Base-by-base conservation (phyloP, 2,797 vertebrate species). In the Melopsittacus undulatus region DNA sequence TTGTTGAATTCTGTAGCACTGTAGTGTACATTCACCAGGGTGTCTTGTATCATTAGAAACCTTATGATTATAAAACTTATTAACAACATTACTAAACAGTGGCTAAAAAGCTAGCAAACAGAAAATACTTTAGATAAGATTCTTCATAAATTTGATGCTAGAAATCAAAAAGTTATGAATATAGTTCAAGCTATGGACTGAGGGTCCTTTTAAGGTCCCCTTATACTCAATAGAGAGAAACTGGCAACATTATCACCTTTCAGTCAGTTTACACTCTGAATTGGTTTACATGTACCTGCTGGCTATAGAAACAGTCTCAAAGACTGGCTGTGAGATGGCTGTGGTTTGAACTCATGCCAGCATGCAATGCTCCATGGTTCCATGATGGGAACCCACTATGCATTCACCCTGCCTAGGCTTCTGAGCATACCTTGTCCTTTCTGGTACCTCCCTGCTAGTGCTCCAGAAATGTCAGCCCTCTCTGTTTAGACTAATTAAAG, bases 301-400 rank as follows among this genome's bases (percentile, higher is more conserved):
- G 23, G 34, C 40, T 74, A 59, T 1, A 52, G 34, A 45, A 87
- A 57, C 5, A 64, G 45, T 17, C 13, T 64, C 18, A 68, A 52
- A 14, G 23, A 56, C 29, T 17, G 32, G 14, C 14, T 57, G n/a
- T 13, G 21, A 70, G 27, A 30, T 54, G 72, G 19, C 3, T 27
- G 48, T 40, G 19, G 7, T 20, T 42, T n/a, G 66, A 67, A 83
- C 40, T 23, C 36, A 7, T 7, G 23, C 5, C 46, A 73, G 38
- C 42, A 9, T 0, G 0, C 27, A 86, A 24, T 0, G 3, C 24
- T 63, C 7, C n/a, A 48, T 0, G 1, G 36, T 19, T 62, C 11
- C 5, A 8, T 1, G 5, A 32, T 56, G 29, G 56, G 68, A 86
- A 46, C 11, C 7, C 38, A 83, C 52, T 9, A 7, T 3, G 15